Conservation (phyloP, 2,888 invertebrate species). For the Idaea straminata region DNA sequence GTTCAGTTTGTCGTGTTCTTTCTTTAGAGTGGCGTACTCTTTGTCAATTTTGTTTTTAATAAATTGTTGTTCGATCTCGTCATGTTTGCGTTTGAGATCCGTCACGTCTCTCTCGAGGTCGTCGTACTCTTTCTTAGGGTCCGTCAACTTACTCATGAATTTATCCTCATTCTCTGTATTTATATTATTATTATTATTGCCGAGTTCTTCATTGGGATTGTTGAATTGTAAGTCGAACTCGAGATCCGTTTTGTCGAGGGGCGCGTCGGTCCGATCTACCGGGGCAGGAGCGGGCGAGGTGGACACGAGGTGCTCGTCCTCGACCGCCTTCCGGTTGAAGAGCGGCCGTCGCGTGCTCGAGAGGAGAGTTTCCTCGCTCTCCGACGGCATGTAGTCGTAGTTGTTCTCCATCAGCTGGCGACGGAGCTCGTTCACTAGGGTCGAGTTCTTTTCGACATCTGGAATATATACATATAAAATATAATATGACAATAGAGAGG, state of each 20-base stretch:
- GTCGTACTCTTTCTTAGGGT: not conserved
- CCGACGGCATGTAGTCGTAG: slow-evolving; percentile 46
- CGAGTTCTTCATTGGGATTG: not conserved
- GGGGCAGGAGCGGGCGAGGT: not conserved
- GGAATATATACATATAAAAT: too few relatives aligned
- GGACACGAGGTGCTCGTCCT: not conserved
- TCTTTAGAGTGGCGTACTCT: not conserved
- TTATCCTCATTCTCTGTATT: not conserved
- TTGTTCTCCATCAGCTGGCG: slow-evolving; percentile 49
- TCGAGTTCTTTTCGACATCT: slow-evolving; percentile 6
- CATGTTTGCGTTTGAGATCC: not conserved
- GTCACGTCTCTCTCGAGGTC: not conserved
- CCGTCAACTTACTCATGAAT: not conserved
- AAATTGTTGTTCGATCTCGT: too few relatives aligned
- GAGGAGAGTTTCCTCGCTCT: slow-evolving; percentile 18
- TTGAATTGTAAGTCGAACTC: not conserved
- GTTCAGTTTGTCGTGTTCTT: not conserved
- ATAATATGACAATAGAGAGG: too few relatives aligned
- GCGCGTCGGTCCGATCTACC: not conserved
- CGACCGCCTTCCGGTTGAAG: not conserved
- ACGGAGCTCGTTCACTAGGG: slow-evolving; percentile 32
- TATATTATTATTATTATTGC: not conserved
- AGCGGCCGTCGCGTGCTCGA: not conserved
- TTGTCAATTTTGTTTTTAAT: not conserved
- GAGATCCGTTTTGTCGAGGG: not conserved